These are phyloP conservation scores for Dicycla oo DNA, from an alignment of 2,888 invertebrate species.

Conservation along the genomic window DNA sequence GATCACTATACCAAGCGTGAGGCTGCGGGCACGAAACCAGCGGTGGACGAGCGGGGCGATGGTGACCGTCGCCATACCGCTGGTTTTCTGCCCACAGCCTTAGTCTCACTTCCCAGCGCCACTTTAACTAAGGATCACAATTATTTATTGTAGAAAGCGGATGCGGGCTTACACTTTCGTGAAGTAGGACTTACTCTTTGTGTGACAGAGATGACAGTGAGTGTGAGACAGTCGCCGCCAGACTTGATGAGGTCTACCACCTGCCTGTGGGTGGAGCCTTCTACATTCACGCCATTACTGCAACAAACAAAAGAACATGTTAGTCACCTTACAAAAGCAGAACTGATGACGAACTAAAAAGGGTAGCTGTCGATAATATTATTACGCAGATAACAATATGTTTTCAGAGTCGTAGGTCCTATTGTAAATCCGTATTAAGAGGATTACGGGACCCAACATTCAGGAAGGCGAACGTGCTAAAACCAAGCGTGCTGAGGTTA, in stretches of 20 bases:
- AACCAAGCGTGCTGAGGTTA: neutral
- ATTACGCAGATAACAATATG: neutral
- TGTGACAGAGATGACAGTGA: slow-evolving; percentile 99
- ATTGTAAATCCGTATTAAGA: neutral
- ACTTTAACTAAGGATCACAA: neutral
- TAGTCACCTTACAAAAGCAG: slow-evolving; percentile 4
- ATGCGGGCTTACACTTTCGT: neutral
- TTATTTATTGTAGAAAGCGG: too few species aligned
- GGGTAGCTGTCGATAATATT: neutral
- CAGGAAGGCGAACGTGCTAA: neutral
- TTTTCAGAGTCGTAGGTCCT: neutral
- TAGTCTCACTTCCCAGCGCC: neutral
- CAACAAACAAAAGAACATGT: slow-evolving; percentile 75
- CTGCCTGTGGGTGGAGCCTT: slow-evolving; percentile 99
- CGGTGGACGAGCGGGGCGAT: too few species aligned
- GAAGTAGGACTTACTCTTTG: slow-evolving; percentile 92
- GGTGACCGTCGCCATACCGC: too few species aligned
- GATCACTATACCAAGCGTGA: neutral
- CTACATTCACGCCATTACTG: slow-evolving; percentile 99
- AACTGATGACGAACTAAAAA: neutral
- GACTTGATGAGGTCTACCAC: slow-evolving; percentile 99
- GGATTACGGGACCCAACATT: neutral
- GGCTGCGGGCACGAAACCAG: too few species aligned
- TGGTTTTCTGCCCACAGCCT: too few species aligned
- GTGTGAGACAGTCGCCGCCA: slow-evolving; percentile 98